Base-by-base conservation (phyloP, 2,113 vertebrate genomes). In the Cisticola juncidis region DNA sequence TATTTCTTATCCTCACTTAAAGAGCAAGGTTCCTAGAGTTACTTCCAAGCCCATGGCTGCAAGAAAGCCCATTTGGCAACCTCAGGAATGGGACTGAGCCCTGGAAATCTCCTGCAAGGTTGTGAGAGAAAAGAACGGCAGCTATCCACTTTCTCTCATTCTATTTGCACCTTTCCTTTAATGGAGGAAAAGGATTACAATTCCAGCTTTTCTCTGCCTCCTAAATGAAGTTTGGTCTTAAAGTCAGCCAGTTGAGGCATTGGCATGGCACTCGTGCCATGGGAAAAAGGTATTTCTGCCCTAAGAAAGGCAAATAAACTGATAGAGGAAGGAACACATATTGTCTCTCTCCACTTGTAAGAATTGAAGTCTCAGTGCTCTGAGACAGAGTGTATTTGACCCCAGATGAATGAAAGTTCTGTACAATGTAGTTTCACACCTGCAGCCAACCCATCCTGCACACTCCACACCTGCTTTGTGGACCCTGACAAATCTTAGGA, bases 221-320 rank as follows among this genome's bases (percentile, higher is more conserved):
- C 47, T 61, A 65, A 84, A 38, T 8, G 12, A 14, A 91, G 22
- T 35, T 80, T 72, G n/a, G 14, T 21, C 92, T 91, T 47, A 38
- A 36, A 42, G 10, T 61, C 42, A 80, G 1, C 1, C 36, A 35
- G 5, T 3, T 36, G 35, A 92, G 15, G n/a, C 50, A 82, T 19
- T 65, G 71, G 44, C 70, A 57, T 0, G 0, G n/a, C 29, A 44
- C 12, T 28, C 3, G 1, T n/a, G 28, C 31, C 60, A 18, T 8
- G 15, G 58, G 58, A 65, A 60, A 76, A 29, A 7, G 4, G 14
- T 19, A 42, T 12, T 69, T 76, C 51, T 62, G 21, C 21, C 69
- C 47, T 58, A 44, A 80, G 38, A 53, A 69, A 61, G 9, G 11
- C 5, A 69, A 70, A 28, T 24, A 15, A 18, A 28, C 1, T 25